Evolutionary conservation across 37 sponge, comb jelly and placozoan genomes (phyloP).

Genomic region (Agelas oroides): DNA sequence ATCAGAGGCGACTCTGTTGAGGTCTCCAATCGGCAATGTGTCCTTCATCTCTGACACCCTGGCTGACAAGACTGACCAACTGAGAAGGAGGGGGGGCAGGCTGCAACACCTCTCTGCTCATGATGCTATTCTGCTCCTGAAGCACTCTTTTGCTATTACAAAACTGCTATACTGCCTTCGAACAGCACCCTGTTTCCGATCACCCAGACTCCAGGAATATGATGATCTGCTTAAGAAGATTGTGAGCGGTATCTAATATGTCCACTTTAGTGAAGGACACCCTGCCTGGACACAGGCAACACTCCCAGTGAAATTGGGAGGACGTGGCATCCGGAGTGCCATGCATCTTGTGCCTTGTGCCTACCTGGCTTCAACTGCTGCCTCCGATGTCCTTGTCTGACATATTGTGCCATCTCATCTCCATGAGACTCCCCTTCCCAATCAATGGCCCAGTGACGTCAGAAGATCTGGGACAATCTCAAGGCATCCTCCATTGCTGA

Average conservation of each 20-base stretch:
- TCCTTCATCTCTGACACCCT: no score
- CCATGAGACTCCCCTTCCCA: no score
- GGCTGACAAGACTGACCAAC: no score
- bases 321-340: not conserved
- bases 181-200: conserved; percentile 32
- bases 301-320: not conserved
- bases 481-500: not conserved
- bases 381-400: not conserved
- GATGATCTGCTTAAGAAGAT: not conserved
- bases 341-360: conserved; percentile 8
- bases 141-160: conserved; percentile 38
- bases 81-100: not conserved
- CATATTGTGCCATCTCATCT: no score
- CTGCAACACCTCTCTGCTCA: conserved; percentile 15
- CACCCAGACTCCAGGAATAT: not conserved
- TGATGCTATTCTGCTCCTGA: conserved; percentile 34
- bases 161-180: conserved; percentile 39
- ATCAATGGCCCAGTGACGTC: no score
- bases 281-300: conserved; percentile 2
- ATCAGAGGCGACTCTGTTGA: no score
- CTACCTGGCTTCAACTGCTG: not conserved
- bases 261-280: not conserved
- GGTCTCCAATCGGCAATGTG: no score
- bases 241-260: not conserved
- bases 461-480: no score